Percentiles rank a stretch among this genome's conserved stretches.
Conservation (phyloP, 2,797 vertebrate species). For the Cossypha caffra region DNA sequence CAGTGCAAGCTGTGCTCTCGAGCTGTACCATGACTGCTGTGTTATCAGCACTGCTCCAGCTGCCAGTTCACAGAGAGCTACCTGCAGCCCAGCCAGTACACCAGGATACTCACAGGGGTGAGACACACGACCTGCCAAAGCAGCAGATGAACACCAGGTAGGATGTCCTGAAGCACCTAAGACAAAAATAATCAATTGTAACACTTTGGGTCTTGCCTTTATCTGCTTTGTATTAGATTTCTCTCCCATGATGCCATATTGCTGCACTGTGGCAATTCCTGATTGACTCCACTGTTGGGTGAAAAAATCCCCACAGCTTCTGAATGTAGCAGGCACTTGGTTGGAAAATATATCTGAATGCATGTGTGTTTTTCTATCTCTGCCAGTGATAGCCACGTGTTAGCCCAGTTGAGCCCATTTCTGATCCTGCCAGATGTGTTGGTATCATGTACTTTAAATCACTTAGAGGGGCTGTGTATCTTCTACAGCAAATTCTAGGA, state of each 20-base stretch:
- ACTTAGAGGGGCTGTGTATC: fast-evolving
- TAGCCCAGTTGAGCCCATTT: background rate
- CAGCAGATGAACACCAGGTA: background rate
- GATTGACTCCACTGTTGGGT: background rate
- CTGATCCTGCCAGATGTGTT: background rate
- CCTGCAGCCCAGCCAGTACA: background rate
- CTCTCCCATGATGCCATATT: background rate
- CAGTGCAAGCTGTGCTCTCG: fast-evolving
- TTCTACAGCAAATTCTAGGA: background rate
- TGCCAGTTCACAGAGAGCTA: background rate
- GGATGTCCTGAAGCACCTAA: background rate
- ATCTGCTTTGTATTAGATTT: background rate
- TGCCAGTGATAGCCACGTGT: background rate
- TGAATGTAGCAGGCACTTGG: background rate
- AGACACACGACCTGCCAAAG: background rate
- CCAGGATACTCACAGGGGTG: fast-evolving
- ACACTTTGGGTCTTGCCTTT: background rate
- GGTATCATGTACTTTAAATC: background rate
- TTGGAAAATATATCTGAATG: background rate
- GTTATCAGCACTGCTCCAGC: background rate
- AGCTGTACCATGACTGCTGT: fast-evolving
- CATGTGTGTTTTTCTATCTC: background rate
- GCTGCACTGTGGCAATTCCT: background rate
- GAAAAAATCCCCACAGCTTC: background rate
- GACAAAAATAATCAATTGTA: background rate